Evolutionary conservation across 1,140 invertebrate genomes (phyloP), one percentile per base, ranked within the genome.

Genomic region (Magallana gigas): DNA sequence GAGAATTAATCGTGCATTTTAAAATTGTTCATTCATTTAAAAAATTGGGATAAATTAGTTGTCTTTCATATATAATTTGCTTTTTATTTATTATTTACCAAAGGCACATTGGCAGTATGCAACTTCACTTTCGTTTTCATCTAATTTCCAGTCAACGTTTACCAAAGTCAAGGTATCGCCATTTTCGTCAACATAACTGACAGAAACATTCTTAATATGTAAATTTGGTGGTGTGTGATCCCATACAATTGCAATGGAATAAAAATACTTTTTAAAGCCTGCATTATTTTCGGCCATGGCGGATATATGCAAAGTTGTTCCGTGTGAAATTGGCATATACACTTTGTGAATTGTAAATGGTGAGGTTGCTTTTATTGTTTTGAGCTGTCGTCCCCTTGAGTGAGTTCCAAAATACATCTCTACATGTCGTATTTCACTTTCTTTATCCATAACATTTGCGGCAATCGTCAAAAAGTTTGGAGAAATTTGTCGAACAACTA

Each of bases 161-260:
- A 86, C 36, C 3, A n/a, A 18, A 1, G 57, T 57, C 12, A 12
- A 48, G 8, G 18, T 59, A 9, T 14, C 57, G n/a, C 57, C 85
- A 57, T 60, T 29, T 12, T 48, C 36, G 83, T 18, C 59, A 36
- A 57, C 23, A 59, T 90, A 90, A 1, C 12, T 60, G 23, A 88
- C 82, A 12, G 68, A 83, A 60, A 85, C 29, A 9, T 83, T 56
- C 29, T 29, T 68, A 1, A 83, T 81, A 5, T 23, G 60, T 62
- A 91, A 83, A 0, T 9, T 29, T 59, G 90, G 90, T 57, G 81
- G 81, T 18, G 89, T 91, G 29, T 88, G 82, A 71, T 91, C 90
- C 14, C 90, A 57, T 18, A 57, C 56, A 12, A 91, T 16, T 8
- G 85, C 56, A 23, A 87, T n/a, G 6, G 90, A 86, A 12, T 57